Evolutionary conservation across 1,140 invertebrate species (phyloP).

Genomic region (Palaemon carinicauda): DNA sequence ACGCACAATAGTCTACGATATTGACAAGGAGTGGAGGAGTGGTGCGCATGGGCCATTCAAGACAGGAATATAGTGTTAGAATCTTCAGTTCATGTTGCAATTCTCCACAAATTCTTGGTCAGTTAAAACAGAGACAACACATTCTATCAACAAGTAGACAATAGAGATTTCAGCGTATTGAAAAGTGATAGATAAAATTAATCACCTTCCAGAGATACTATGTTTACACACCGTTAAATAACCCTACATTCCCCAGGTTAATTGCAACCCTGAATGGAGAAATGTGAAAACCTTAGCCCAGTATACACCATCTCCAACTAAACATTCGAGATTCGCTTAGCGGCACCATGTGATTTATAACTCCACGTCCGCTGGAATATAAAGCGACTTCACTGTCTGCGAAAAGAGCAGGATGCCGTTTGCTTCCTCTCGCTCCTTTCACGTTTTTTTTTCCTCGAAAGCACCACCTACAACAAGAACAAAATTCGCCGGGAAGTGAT

Average conservation of each 20-base stretch:
- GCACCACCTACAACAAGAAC: neutral
- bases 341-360: conserved; percentile 14
- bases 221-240: neutral
- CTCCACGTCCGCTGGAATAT: neutral
- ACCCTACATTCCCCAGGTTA: neutral
- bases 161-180: no score
- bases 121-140: no score
- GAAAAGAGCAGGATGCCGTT: neutral
- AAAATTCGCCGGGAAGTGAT: neutral
- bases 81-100: conserved; percentile 7
- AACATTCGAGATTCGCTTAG: conserved; percentile 16
- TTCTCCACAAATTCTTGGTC: neutral
- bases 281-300: neutral
- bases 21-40: conserved; percentile 21
- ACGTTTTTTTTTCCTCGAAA: neutral
- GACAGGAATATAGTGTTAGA: conserved; percentile 19
- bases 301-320: neutral
- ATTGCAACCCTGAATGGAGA: neutral
- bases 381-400: neutral
- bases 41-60: conserved; percentile 21
- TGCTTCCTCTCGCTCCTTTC: neutral
- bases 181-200: no score
- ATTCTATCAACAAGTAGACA: no score
- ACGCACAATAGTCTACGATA: conserved; percentile 16
- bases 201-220: no score